Conservation (phyloP, 1,140 invertebrate genomes). For the Drosophila jambulina region DNA sequence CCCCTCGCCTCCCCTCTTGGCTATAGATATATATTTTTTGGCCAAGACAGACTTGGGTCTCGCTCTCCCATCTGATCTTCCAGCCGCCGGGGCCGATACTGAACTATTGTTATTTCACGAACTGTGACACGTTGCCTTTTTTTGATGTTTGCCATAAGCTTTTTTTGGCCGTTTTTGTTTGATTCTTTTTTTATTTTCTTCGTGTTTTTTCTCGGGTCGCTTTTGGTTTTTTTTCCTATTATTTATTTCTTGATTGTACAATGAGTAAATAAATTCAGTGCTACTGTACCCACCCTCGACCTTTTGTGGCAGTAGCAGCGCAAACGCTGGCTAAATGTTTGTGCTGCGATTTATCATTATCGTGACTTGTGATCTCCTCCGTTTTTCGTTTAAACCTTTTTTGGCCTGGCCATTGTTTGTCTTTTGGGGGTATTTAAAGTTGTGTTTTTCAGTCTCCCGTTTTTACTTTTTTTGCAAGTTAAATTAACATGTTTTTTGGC, state of each 20-base stretch:
- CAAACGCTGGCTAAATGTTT: constrained; percentile 72
- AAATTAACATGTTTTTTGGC: constrained; percentile 83
- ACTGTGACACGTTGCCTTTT: constrained; percentile 78
- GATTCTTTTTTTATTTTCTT: constrained; percentile 15
- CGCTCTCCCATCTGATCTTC: constrained; percentile 57
- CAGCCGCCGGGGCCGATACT: constrained; percentile 73
- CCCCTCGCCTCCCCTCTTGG: background rate
- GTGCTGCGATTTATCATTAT: constrained; percentile 84
- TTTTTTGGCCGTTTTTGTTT: constrained; percentile 21
- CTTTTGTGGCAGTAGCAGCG: constrained; percentile 75
- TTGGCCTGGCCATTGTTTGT: constrained; percentile 54
- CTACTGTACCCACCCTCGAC: constrained; percentile 83
- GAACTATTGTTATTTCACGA: constrained; percentile 85
- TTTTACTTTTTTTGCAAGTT: constrained; percentile 60
- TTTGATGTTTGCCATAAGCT: constrained; percentile 52
- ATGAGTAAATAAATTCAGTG: constrained; percentile 81
- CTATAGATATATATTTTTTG: constrained; percentile 9
- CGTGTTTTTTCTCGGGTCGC: constrained; percentile 34
- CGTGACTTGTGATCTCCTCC: constrained; percentile 84
- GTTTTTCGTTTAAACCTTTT: constrained; percentile 70
- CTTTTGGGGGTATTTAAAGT: constrained; percentile 46
- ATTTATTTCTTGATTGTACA: constrained; percentile 83
- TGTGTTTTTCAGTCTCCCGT: constrained; percentile 22
- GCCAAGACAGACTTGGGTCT: constrained; percentile 34
- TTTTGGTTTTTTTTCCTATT: constrained; percentile 61